Base-by-base conservation (phyloP, 2,888 invertebrate genomes). In the Gymnocheta viridis region DNA sequence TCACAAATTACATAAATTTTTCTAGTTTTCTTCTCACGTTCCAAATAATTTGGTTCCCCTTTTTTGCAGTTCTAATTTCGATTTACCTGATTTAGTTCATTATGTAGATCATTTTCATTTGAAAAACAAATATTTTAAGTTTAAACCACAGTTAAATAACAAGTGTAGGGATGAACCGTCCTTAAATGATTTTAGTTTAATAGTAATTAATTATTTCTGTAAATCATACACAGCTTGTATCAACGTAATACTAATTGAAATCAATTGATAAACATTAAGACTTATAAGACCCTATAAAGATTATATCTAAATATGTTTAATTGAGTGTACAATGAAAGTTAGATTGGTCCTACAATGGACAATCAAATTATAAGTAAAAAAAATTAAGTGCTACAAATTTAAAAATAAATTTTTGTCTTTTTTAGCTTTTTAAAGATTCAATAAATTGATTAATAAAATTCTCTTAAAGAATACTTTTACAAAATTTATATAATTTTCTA, bases 251-350 rank as follows among this genome's bases (percentile, higher is more conserved):
- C 27, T 32, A 69, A 78, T 78, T 78, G 12, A 70, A 62, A 78
- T 51, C 69, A 78, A 78, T 78, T 70, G 22, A 51, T 19, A 32
- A 69, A 22, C 24, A 44, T 77, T 60, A 58, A 49, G 27, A n/a
- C 69, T 60, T 49, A 60, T 60, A 32, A 58, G 10, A 17, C 14
- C 12, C n/a, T 56, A 58, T 27, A 58, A 38, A 14, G 35, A 22
- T 38, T 47, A 38, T n/a, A n/a, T n/a, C n/a, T n/a, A n/a, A n/a
- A 32, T n/a, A 2, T n/a, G 19, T 19, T 47, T 7, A 47, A 3
- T 9, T 47, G 44, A 19, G 3, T 47, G 10, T 17, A 19, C 19
- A 9, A 2, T 47, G 19, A 19, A n/a, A n/a, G n/a, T n/a, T 7
- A 19, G 17, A 17, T 47, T 10, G 7, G 47, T 19, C 47, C 6